phyloP scores from a whole-genome alignment of 2,888 invertebrate genomes.

The Chaitophorus viminalis region DNA sequence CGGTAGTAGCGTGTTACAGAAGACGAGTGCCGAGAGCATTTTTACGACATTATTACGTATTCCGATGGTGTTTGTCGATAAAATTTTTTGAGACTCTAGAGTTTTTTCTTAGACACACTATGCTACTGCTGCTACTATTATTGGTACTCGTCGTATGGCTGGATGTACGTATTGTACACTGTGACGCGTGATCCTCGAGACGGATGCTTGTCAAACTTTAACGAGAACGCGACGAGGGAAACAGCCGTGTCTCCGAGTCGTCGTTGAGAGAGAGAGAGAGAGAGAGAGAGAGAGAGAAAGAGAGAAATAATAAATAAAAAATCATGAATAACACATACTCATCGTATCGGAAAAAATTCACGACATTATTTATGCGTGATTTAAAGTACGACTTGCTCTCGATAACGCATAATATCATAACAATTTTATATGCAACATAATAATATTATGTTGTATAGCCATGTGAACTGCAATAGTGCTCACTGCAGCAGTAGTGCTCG shows the following conservation, averaged over 20 bases:
- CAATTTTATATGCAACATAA: neutral
- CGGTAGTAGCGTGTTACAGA: too few species aligned
- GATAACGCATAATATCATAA: neutral
- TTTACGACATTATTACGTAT: too few species aligned
- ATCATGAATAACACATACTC: neutral
- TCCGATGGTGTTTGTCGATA: too few species aligned
- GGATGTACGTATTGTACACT: neutral
- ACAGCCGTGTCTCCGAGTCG: neutral
- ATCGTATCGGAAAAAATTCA: neutral
- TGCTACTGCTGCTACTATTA: too few species aligned
- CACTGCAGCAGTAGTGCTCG: too few species aligned
- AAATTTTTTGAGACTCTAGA: too few species aligned
- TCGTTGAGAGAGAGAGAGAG: neutral
- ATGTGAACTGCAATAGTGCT: accelerated
- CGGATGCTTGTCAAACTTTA: neutral
- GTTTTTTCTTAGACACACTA: too few species aligned
- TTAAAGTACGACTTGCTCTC: neutral
- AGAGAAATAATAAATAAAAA: too few species aligned
- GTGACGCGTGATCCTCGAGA: neutral
- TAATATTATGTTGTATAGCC: neutral
- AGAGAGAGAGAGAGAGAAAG: too few species aligned
- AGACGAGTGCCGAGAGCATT: too few species aligned
- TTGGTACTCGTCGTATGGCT: too few species aligned
- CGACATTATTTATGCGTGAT: neutral
- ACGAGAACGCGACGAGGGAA: neutral